phyloP scores from a whole-genome alignment of 2,113 vertebrate genomes.

The Antennarius striatus region DNA sequence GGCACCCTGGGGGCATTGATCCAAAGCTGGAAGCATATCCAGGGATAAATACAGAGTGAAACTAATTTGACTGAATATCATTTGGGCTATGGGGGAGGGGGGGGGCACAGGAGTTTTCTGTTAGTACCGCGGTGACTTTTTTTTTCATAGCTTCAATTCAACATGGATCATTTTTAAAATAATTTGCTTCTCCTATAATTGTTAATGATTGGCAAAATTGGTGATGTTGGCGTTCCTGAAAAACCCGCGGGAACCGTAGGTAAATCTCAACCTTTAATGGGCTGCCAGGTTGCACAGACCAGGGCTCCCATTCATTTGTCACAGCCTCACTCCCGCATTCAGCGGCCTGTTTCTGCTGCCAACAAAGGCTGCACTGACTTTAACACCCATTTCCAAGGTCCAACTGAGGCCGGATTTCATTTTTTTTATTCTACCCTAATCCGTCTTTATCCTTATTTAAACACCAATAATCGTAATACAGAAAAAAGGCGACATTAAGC shows the following conservation, averaged over 20 bases:
- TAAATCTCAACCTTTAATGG: conserved; percentile 37
- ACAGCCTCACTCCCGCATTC: conserved; percentile 24
- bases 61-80: background rate
- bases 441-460: conserved; percentile 42
- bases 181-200: background rate
- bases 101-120: too few relatives aligned
- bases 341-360: conserved; percentile 11
- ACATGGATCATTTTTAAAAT: background rate
- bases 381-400: conserved; percentile 23
- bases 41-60: too few relatives aligned
- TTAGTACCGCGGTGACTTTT: too few relatives aligned
- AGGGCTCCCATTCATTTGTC: conserved; percentile 18
- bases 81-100: too few relatives aligned
- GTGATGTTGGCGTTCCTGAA: background rate
- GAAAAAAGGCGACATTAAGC: conserved; percentile 49
- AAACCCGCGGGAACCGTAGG: background rate
- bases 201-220: background rate
- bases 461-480: conserved; percentile 26
- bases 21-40: too few relatives aligned
- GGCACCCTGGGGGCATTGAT: too few relatives aligned
- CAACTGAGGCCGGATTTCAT: conserved; percentile 23
- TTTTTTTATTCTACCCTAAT: conserved; percentile 20
- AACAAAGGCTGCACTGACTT: conserved; percentile 24
- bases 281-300: conserved; percentile 20
- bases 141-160: background rate